phyloP scores from a whole-genome alignment of 1,140 invertebrate species.

The Pseudobourletiella spinata region DNA sequence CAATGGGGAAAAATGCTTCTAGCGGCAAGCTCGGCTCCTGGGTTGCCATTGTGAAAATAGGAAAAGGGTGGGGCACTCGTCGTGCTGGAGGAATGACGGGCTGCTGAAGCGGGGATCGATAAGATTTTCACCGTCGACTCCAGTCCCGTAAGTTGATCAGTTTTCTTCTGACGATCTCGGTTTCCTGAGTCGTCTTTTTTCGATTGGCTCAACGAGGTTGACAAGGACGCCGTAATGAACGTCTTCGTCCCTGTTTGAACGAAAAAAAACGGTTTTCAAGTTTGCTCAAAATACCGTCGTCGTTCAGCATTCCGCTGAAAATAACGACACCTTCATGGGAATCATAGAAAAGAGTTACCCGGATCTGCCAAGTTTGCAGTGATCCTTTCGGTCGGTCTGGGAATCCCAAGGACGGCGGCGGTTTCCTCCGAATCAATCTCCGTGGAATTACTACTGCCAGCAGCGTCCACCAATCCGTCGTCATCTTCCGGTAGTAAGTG shows the following conservation, averaged over 20 bases:
- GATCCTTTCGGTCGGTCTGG: constrained; percentile 5
- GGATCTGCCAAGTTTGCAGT: neutral
- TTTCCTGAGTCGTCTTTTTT: no score
- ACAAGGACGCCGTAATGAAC: neutral
- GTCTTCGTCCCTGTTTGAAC: neutral
- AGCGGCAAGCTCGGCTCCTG: constrained; percentile 33
- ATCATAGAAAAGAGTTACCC: no score
- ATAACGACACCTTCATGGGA: neutral
- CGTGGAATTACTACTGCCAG: constrained; percentile 7
- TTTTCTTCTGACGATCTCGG: no score
- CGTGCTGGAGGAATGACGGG: no score
- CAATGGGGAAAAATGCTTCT: constrained; percentile 25
- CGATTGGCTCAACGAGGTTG: no score
- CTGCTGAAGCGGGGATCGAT: neutral
- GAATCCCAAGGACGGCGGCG: neutral
- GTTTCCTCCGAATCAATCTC: constrained; percentile 11
- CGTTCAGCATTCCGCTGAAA: no score
- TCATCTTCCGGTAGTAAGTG: no score
- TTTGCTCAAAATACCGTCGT: no score
- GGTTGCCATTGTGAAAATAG: constrained; percentile 27
- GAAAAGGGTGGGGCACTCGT: constrained; percentile 2
- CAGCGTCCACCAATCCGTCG: neutral
- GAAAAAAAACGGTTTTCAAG: no score
- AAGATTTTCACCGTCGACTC: neutral
- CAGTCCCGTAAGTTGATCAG: no score